Evolutionary conservation across 2,888 invertebrate genomes (phyloP), one percentile per base, ranked within the genome.

Genomic region (Elysia crispata): DNA sequence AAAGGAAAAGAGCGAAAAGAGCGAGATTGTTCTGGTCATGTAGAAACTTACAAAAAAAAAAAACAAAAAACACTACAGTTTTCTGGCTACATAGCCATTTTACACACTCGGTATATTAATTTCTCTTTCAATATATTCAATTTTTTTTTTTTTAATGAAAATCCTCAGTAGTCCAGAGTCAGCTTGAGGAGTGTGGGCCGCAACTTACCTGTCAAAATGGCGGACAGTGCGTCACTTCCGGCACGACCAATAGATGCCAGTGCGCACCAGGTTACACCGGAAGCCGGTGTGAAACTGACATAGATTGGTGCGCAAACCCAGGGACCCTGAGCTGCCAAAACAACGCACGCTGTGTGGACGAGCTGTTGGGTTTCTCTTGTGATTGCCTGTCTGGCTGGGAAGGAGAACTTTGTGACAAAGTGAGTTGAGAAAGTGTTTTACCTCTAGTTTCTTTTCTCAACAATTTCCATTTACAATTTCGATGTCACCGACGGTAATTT

Each of bases 331-430:
- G 85, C 11, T 89, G 89, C 75, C 78, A 75, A 74, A 85, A 89
- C 77, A 85, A 86, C 72, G 88, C 83, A 11, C 84, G 82, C 8
- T 90, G 89, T 82, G 80, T 78, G 25, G 88, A 89, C 75, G 81
- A 83, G 1, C 79, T 85, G 13, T 77, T 82, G 66, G 78, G 64
- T n/a, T 86, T 81, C 75, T 77, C 54, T 5, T 90, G 89, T 83
- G 69, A 73, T 31, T 90, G 89, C 82, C 30, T 82, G 1, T 83
- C 77, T 75, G 86, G 76, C 73, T 83, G 76, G 75, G 78, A 49
- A 64, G 88, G 88, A 25, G 49, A 23, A 23, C 74, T 30, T 25
- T 77, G 77, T 77, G 77, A 70, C 33, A 31, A 67, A 69, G 76
- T 77, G n/a, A 15, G 72, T 74, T 11, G 11, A 41, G 41, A 11